Percentiles rank a stretch among this genome's conserved stretches.
These are phyloP conservation scores for Oryzias sinensis DNA, from an alignment of 2,797 vertebrate species.

Conservation along the genomic window DNA sequence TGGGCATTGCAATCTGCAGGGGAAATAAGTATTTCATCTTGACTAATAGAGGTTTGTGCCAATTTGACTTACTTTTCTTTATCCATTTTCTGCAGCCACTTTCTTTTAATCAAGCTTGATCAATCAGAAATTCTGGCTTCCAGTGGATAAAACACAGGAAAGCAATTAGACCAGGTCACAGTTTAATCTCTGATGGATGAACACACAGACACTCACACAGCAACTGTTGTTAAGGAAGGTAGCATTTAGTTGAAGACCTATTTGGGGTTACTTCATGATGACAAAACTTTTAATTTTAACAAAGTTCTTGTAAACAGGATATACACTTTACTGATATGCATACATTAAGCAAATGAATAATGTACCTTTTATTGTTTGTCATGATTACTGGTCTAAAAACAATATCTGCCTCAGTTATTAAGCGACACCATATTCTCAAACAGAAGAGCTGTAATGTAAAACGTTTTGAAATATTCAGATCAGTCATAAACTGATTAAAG, in stretches of 20 bases:
- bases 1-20: slow-evolving; percentile 3
- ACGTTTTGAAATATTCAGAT: too few relatives aligned
- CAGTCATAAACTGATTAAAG: too few relatives aligned
- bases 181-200: not conserved
- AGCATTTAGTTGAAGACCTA: too few relatives aligned
- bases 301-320: too few relatives aligned
- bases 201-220: not conserved
- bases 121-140: slow-evolving; percentile 3
- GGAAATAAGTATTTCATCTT: slow-evolving; percentile 10
- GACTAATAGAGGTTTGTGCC: slow-evolving; percentile 23
- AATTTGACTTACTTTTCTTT: slow-evolving; percentile 4
- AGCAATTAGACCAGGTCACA: not conserved
- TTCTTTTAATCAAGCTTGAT: not conserved
- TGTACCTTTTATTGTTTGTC: too few relatives aligned
- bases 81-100: slow-evolving; percentile 10
- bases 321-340: not conserved
- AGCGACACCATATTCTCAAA: too few relatives aligned
- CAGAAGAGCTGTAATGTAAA: too few relatives aligned
- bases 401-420: too few relatives aligned
- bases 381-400: too few relatives aligned
- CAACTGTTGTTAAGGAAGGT: too few relatives aligned
- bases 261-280: too few relatives aligned
- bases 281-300: too few relatives aligned
- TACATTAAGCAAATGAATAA: not conserved
- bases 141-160: not conserved